Percentiles rank a stretch among this genome's conserved stretches.
Evolutionary conservation across 2,888 invertebrate species (phyloP).

Genomic region (Zygogramma bicolorata): DNA sequence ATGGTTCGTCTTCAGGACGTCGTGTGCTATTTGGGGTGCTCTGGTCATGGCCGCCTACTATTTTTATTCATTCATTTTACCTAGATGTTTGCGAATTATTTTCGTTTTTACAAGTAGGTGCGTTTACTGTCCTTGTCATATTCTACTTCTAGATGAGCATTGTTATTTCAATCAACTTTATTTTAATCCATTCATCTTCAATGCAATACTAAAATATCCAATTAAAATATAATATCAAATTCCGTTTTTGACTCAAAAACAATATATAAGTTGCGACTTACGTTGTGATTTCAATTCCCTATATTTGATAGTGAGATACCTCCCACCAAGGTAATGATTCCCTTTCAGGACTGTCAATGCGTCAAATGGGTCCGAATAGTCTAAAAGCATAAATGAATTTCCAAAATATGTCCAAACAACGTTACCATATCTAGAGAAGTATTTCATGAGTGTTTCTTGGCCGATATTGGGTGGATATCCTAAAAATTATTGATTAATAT

Average conservation of each 20-base stretch:
- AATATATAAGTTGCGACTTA: slow-evolving; percentile 23
- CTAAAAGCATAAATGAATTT: slow-evolving; percentile 54
- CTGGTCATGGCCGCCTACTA: no score
- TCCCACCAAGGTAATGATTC: slow-evolving; percentile 46
- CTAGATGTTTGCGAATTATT: no score
- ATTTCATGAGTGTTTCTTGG: slow-evolving; percentile 54
- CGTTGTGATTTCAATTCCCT: slow-evolving; percentile 28
- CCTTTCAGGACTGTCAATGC: slow-evolving; percentile 51
- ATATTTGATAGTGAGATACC: slow-evolving; percentile 32
- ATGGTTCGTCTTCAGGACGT: no score
- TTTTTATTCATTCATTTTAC: no score
- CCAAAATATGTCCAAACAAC: slow-evolving; percentile 47
- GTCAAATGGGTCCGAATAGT: slow-evolving; percentile 51
- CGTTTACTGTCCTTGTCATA: no score
- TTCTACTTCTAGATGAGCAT: no score
- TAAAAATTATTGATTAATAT: slow-evolving; percentile 26
- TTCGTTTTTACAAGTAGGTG: no score
- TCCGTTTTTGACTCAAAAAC: background rate
- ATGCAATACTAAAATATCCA: no score
- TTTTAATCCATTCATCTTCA: no score
- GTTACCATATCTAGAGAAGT: slow-evolving; percentile 58
- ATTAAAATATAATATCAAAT: background rate
- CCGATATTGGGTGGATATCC: slow-evolving; percentile 47
- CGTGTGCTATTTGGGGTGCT: no score
- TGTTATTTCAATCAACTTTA: no score